Evolutionary conservation across 2,888 invertebrate genomes (phyloP).

Genomic region (Argyra leucocephala): DNA sequence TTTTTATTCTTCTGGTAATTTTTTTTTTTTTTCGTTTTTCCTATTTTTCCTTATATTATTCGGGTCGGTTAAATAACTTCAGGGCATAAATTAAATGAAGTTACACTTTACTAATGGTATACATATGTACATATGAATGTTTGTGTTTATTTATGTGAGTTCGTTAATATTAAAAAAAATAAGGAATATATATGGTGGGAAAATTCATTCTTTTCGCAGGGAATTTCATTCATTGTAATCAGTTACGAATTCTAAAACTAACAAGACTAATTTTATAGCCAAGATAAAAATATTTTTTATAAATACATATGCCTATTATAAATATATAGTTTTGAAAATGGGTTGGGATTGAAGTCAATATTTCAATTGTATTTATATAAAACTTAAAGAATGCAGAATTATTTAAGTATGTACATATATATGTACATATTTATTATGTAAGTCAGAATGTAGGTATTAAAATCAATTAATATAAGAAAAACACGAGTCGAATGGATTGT

Average conservation of each 20-base stretch:
- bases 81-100: background rate
- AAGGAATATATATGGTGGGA: background rate
- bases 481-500: too few relatives aligned
- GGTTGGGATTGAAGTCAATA: background rate
- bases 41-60: background rate
- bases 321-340: background rate
- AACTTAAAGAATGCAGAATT: too few relatives aligned
- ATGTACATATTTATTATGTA: too few relatives aligned
- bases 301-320: too few relatives aligned
- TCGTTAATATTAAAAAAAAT: too few relatives aligned
- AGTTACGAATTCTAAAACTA: too few relatives aligned
- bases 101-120: background rate
- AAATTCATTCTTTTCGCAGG: background rate
- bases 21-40: background rate
- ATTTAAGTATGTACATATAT: too few relatives aligned
- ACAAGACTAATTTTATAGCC: too few relatives aligned
- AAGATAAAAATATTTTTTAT: too few relatives aligned
- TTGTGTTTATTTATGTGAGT: background rate
- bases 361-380: too few relatives aligned
- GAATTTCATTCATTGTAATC: background rate
- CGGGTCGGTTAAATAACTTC: constrained; percentile 1
- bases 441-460: too few relatives aligned
- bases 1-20: background rate
- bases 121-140: background rate
- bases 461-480: too few relatives aligned